Conservation (phyloP, 1,140 invertebrate species). For the Ceratosolen solmsi region DNA sequence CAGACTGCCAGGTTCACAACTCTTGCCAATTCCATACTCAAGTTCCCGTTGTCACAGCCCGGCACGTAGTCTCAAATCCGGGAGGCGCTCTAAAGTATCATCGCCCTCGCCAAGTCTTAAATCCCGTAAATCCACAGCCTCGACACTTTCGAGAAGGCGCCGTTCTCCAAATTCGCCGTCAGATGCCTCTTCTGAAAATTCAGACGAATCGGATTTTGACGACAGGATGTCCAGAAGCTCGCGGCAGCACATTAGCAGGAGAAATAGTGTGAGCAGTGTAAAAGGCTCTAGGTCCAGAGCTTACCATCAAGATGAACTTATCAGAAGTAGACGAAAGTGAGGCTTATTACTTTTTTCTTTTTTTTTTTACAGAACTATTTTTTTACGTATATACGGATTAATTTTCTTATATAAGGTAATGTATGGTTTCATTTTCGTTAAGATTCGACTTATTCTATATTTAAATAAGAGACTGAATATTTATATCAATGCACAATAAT, state of each 20-base stretch:
- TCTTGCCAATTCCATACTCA: constrained; percentile 72
- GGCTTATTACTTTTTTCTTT: neutral
- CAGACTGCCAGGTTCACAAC: constrained; percentile 69
- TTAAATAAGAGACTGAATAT: no score
- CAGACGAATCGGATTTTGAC: constrained; percentile 75
- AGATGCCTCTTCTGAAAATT: constrained; percentile 73
- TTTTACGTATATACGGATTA: no score
- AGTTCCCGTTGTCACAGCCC: constrained; percentile 69
- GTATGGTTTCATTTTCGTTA: no score
- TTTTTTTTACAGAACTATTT: no score
- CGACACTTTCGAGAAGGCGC: constrained; percentile 65
- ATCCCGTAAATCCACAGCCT: constrained; percentile 77
- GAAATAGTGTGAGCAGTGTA: constrained; percentile 27
- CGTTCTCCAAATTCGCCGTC: constrained; percentile 69
- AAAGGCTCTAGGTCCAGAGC: neutral
- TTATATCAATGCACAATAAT: no score
- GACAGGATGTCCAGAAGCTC: constrained; percentile 73
- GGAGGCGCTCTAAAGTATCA: constrained; percentile 74
- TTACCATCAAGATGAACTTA: constrained; percentile 34
- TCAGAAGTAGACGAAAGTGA: constrained; percentile 35
- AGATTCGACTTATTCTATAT: no score
- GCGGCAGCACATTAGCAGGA: constrained; percentile 55
- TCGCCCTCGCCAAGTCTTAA: constrained; percentile 82
- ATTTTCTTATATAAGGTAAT: no score
- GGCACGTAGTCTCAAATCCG: constrained; percentile 70